Conservation (phyloP, 1,140 invertebrate genomes). For the Pseudobourletiella spinata region DNA sequence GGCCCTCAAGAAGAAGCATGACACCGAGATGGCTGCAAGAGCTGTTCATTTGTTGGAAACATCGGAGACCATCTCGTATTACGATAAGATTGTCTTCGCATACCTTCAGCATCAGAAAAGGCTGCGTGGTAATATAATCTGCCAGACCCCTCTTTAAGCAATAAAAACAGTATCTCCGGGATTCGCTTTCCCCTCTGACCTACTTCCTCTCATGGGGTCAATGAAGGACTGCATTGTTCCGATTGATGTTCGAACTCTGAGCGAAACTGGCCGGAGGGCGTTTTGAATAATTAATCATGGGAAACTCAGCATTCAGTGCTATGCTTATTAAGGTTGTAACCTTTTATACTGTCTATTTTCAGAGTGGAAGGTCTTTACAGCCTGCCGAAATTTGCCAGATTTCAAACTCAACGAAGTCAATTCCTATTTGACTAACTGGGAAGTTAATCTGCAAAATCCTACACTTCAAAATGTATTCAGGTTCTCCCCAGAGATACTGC, state of each 20-base stretch:
- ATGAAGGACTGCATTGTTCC: no score
- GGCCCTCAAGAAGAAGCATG: constrained; percentile 10
- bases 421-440: constrained; percentile 28
- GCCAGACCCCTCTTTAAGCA: no score
- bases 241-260: no score
- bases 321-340: not conserved
- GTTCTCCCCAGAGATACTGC: constrained; percentile 17
- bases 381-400: constrained; percentile 21
- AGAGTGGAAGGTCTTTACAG: constrained; percentile 24
- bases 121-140: constrained; percentile 5
- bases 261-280: no score
- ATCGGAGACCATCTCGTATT: constrained; percentile 3
- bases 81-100: constrained; percentile 16
- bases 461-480: constrained; percentile 12
- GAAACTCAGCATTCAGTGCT: no score
- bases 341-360: not conserved
- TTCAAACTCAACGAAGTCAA: constrained; percentile 24
- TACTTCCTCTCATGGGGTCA: no score
- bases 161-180: no score
- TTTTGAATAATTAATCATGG: no score
- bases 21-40: constrained; percentile 5
- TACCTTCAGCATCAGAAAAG: constrained; percentile 6
- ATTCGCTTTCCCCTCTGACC: no score
- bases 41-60: constrained; percentile 12
- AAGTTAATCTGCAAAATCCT: constrained; percentile 5